Evolutionary conservation across 2,113 vertebrate species (phyloP), one percentile per base, ranked within the genome.

Genomic region (Hipposideros armiger): DNA sequence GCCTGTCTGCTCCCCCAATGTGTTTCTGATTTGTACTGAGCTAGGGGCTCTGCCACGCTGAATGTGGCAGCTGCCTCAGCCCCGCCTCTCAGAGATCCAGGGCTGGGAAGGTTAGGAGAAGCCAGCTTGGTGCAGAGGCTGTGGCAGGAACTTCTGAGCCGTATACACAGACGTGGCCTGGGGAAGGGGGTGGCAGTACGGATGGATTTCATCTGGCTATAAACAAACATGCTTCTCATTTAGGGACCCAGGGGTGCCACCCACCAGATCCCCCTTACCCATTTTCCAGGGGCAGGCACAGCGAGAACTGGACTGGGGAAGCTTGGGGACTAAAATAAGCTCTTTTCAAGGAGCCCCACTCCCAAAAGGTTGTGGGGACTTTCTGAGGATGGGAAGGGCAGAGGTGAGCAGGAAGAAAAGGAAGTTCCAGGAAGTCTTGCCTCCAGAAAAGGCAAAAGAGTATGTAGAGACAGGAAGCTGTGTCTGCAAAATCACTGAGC

Each of bases 11-110:
- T 97, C 95, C 94, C 96, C 97, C 96, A 98, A 98, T 98, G 93
- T 98, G 97, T 98, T 98, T 98, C 97, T 97, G 95, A 98, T 98
- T 98, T 97, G 96, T 96, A 94, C 94, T 69, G 93, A 97, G 95
- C 95, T 97, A 86, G 95, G 28, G 17, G 96, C 81, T 94, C 95
- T 97, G 94, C 97, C 96, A 96, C 62, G 54, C 94, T 83, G 94
- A 97, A 95, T 95, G 96, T 95, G 95, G 96, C 97, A 96, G 97
- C 94, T 96, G 95, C 90, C 90, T 96, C 77, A 36, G 93, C 96
- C 86, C 95, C 94, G 20, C 96, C 97, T 95, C 89, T 96, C 47
- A 1, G 85, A 91, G 93, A 95, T 96, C 85, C 88, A 96, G 82
- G 95, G 93, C 62, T 96, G 95, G 96, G 96, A 96, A 97, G 94